A percentile compares a stretch with the other conserved stretches of the same genome.
These are phyloP conservation scores for Habropoda laboriosa DNA, from an alignment of 1,140 invertebrate species.

Conservation along the genomic window DNA sequence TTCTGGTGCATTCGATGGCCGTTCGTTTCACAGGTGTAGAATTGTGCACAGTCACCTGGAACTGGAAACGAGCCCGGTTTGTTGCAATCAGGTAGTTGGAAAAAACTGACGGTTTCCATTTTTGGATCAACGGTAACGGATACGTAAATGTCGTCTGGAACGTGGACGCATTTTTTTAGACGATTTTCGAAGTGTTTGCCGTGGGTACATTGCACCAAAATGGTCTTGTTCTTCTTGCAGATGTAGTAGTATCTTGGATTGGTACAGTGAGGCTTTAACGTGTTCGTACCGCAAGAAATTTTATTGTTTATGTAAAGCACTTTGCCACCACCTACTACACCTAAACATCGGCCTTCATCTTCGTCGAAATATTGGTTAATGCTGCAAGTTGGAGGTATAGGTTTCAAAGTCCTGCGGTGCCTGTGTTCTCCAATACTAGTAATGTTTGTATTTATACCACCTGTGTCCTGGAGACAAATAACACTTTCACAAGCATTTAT, in stretches of 20 bases:
- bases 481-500: neutral
- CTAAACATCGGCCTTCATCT: conserved; percentile 30
- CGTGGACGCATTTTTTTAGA: conserved; percentile 42
- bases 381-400: neutral
- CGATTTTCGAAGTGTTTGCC: conserved; percentile 18
- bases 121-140: neutral
- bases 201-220: conserved; percentile 34
- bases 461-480: conserved; percentile 25
- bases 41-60: conserved; percentile 26
- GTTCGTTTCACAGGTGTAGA: conserved; percentile 36
- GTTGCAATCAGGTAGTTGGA: conserved; percentile 9
- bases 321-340: conserved; percentile 48
- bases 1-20: conserved; percentile 18
- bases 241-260: conserved; percentile 49
- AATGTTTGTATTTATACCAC: neutral
- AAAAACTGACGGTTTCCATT: neutral
- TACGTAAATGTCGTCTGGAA: neutral
- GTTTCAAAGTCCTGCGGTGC: neutral
- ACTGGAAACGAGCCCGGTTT: conserved; percentile 42
- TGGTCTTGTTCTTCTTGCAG: conserved; percentile 29
- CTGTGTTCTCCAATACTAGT: neutral
- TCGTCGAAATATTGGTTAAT: conserved; percentile 45
- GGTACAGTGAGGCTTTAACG: conserved; percentile 37
- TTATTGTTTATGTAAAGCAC: conserved; percentile 33
- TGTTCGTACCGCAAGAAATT: conserved; percentile 33